phyloP scores from a whole-genome alignment of 2,797 vertebrate species.

The Lagocephalus sceleratus region DNA sequence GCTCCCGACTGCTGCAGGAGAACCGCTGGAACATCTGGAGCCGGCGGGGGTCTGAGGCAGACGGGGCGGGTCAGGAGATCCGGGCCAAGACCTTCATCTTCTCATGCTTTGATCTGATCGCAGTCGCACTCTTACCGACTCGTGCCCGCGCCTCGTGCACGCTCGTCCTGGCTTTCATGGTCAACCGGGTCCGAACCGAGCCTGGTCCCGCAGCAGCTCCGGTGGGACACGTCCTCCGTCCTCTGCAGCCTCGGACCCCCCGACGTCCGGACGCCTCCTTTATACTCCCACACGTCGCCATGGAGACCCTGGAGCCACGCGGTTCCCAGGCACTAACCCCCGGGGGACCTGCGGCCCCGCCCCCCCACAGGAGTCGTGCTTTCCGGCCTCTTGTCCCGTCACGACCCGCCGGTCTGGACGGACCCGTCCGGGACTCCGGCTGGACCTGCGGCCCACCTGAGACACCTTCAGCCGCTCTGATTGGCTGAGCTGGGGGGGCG shows the following conservation, averaged over 20 bases:
- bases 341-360: slow-evolving; percentile 23
- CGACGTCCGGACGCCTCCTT: not conserved
- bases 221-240: not conserved
- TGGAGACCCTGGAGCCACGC: slow-evolving; percentile 13
- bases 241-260: not conserved
- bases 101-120: too few species aligned
- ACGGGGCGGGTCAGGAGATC: too few species aligned
- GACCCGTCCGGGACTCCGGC: too few species aligned
- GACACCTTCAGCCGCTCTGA: too few species aligned
- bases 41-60: slow-evolving; percentile 53
- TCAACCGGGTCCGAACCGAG: not conserved
- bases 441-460: too few species aligned
- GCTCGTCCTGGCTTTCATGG: not conserved
- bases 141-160: not conserved
- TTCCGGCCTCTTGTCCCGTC: slow-evolving; percentile 36
- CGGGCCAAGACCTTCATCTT: too few species aligned
- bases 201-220: not conserved
- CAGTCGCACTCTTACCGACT: slow-evolving; percentile 3
- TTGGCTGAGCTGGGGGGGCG: too few species aligned
- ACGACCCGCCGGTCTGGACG: slow-evolving; percentile 20
- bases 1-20: slow-evolving; percentile 87
- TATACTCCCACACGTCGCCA: slow-evolving; percentile 39
- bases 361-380: slow-evolving; percentile 34
- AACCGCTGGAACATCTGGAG: slow-evolving; percentile 64
- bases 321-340: slow-evolving; percentile 27